Base-by-base conservation (phyloP, 1,140 invertebrate species). In the Planococcus citri region DNA sequence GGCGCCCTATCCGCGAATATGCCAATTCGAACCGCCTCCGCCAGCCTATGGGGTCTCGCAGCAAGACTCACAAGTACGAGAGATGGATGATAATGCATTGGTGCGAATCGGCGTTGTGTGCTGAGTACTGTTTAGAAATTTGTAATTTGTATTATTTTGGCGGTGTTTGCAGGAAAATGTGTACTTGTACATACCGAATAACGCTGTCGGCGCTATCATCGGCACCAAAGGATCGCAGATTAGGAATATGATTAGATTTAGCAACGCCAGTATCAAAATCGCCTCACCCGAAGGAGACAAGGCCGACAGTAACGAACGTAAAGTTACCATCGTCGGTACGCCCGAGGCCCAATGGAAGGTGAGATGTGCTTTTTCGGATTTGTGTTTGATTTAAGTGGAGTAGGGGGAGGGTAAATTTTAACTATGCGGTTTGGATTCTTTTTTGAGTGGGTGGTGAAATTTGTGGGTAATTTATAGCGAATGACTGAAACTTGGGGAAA, bases 261-360 rank as follows among this genome's bases (percentile, higher is more conserved):
- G 94, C 73, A 92, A 92, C 72, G 95, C 95, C 61, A 92, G 89
- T 70, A 92, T 98, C 0, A 95, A 95, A 79, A 95, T 95, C 72
- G 90, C 92, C 3, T 89, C 91, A 0, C 80, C 91, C 24, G 90
- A 92, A 75, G 87, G 87, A 75, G 90, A 90, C 73, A 91, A 91
- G 73, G 75, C 84, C 73, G 84, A 86, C 71, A 85, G 87, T 75
- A 87, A 86, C 67, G 92, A 97, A 79, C 86, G 95, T 73, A 93
- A 94, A 81, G 94, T 97, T 29, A 97, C 94, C 61, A 95, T 98
- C 74, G 86, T 94, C 70, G 95, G 95, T 74, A 92, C 85, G 77
- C 91, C 95, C 0, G 93, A 97, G 80, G 90, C 94, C 64, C 94
- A 97, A 78, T 97, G 94, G 94, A 97, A 97, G 86, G 91, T 92